Conservation (phyloP, 35 echinoderm and acorn worm genomes). For the Ptychodera flava region DNA sequence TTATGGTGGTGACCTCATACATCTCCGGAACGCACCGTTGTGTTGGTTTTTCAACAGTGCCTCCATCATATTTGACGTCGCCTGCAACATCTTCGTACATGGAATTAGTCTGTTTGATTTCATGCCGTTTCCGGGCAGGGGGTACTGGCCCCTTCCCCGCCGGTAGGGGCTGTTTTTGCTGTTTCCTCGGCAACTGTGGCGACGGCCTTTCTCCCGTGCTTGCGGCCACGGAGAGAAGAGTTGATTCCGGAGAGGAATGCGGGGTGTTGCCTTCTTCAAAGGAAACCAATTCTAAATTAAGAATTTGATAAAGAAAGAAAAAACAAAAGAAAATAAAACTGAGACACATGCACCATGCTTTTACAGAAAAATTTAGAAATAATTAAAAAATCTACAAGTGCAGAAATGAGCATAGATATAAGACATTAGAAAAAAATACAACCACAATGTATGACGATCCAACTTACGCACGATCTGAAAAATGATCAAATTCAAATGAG, state of each 20-base stretch:
- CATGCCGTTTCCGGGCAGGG: background rate
- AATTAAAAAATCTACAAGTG: too few species aligned
- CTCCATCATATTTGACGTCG: background rate
- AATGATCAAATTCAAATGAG: too few species aligned
- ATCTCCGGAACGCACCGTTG: background rate
- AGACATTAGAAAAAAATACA: too few species aligned
- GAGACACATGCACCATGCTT: too few species aligned
- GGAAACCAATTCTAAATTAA: slow-evolving; percentile 36
- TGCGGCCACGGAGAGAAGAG: background rate
- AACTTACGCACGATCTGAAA: too few species aligned
- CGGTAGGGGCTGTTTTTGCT: background rate
- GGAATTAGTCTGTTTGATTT: background rate
- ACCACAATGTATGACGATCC: too few species aligned
- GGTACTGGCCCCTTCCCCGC: background rate
- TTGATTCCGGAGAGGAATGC: background rate
- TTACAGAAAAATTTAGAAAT: too few species aligned
- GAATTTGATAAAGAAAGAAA: background rate
- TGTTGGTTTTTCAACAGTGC: background rate
- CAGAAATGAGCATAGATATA: too few species aligned
- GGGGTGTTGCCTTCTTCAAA: slow-evolving; percentile 25
- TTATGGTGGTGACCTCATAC: background rate
- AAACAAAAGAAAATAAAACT: too few species aligned
- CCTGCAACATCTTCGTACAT: background rate
- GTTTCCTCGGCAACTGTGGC: background rate
- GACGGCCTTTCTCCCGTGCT: background rate